Conservation (phyloP, 2,113 vertebrate genomes). For the Saccopteryx bilineata region DNA sequence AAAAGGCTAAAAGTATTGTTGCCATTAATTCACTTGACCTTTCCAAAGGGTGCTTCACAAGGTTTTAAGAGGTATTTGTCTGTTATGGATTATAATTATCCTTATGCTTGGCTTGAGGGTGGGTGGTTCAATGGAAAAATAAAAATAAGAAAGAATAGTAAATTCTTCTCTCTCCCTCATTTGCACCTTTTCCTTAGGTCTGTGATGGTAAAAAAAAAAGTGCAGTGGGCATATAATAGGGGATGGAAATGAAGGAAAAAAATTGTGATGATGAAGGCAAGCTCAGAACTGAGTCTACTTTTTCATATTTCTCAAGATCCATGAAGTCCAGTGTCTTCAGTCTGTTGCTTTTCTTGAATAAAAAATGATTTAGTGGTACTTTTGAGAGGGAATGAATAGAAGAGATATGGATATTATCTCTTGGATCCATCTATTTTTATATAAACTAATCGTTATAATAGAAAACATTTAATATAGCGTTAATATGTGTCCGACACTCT, state of each 20-base stretch:
- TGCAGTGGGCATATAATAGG: too few species aligned
- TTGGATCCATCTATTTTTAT: neutral
- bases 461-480: neutral
- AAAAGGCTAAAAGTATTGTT: neutral
- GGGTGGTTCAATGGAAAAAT: slow-evolving; percentile 16
- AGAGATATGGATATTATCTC: neutral
- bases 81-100: neutral
- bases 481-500: neutral
- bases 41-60: neutral
- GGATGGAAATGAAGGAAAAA: neutral
- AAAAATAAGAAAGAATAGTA: slow-evolving; percentile 14
- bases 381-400: neutral
- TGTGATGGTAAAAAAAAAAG: neutral
- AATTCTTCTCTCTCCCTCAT: neutral
- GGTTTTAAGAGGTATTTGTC: neutral
- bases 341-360: neutral
- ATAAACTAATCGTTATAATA: neutral
- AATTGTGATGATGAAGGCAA: too few species aligned
- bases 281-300: neutral
- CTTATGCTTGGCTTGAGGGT: neutral
- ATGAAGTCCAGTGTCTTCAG: neutral
- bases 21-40: neutral
- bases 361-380: neutral
- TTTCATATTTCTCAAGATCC: neutral
- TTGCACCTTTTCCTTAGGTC: slow-evolving; percentile 27